Conservation (phyloP, 2,888 invertebrate genomes). For the Andrena fulva region DNA sequence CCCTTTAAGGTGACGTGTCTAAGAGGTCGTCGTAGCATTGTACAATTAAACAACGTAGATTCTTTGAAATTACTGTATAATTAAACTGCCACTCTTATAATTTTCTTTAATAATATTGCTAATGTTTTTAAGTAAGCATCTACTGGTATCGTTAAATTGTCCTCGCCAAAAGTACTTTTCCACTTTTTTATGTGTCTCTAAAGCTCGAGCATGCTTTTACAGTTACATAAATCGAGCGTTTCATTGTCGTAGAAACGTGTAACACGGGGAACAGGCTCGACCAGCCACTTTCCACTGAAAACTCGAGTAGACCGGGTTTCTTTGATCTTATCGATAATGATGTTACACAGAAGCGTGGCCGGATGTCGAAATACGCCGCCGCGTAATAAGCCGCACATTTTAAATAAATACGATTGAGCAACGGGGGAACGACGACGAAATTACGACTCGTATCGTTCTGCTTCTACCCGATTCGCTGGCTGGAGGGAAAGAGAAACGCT, state of each 20-base stretch:
- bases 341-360: slow-evolving; percentile 53
- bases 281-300: slow-evolving; percentile 59
- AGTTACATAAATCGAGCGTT: slow-evolving; percentile 22
- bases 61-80: neutral
- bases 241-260: slow-evolving; percentile 41
- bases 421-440: slow-evolving; percentile 7
- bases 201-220: neutral
- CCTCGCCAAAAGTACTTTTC: neutral
- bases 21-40: neutral
- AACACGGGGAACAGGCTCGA: slow-evolving; percentile 38
- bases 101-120: neutral
- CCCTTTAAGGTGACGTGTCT: slow-evolving; percentile 50
- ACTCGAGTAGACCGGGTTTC: slow-evolving; percentile 49
- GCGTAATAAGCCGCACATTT: slow-evolving; percentile 20
- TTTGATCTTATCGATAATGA: slow-evolving; percentile 62
- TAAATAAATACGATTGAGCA: slow-evolving; percentile 49
- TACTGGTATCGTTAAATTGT: neutral
- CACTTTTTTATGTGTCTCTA: neutral
- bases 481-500: neutral
- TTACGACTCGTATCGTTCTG: neutral
- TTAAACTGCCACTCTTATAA: too few relatives aligned
- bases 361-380: slow-evolving; percentile 49
- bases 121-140: neutral
- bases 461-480: neutral
- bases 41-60: neutral